phyloP scores from a whole-genome alignment of 2,888 invertebrate species.

The Herminia tarsipennalis region DNA sequence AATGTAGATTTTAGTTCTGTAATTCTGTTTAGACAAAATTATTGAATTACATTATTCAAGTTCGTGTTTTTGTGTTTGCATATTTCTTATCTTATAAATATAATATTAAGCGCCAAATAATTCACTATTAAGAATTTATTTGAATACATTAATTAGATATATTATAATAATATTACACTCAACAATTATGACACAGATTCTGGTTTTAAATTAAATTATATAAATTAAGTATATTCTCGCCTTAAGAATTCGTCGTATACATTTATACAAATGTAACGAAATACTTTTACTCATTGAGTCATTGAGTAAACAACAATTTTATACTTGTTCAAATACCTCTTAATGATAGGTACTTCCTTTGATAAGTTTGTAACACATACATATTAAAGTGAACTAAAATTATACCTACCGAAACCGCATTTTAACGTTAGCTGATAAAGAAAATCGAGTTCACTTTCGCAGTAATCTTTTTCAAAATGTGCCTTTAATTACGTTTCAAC shows the following conservation, averaged over 20 bases:
- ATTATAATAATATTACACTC: background rate
- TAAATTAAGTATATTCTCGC: conserved; percentile 1
- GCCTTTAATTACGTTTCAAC: background rate
- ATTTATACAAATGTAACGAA: conserved; percentile 23
- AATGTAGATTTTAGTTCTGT: too few species aligned
- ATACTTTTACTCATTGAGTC: conserved; percentile 35
- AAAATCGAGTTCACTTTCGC: too few species aligned
- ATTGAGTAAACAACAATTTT: conserved; percentile 23
- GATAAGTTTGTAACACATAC: conserved; percentile 31
- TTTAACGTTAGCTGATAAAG: conserved; percentile 1
- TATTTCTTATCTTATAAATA: too few species aligned
- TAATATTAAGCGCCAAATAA: too few species aligned
- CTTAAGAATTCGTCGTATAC: too few species aligned
- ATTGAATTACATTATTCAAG: too few species aligned
- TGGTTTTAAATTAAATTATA: background rate
- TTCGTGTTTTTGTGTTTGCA: too few species aligned
- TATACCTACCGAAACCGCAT: background rate
- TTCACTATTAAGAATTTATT: background rate
- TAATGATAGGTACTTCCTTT: conserved; percentile 42
- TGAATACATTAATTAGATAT: conserved; percentile 1
- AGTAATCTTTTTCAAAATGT: too few species aligned
- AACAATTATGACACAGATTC: too few species aligned
- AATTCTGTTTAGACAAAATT: too few species aligned
- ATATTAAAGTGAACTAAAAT: conserved; percentile 8
- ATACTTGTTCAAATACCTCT: conserved; percentile 32